These are phyloP conservation scores for Isotomurus palustris DNA, from an alignment of 2,888 invertebrate species.

Conservation along the genomic window DNA sequence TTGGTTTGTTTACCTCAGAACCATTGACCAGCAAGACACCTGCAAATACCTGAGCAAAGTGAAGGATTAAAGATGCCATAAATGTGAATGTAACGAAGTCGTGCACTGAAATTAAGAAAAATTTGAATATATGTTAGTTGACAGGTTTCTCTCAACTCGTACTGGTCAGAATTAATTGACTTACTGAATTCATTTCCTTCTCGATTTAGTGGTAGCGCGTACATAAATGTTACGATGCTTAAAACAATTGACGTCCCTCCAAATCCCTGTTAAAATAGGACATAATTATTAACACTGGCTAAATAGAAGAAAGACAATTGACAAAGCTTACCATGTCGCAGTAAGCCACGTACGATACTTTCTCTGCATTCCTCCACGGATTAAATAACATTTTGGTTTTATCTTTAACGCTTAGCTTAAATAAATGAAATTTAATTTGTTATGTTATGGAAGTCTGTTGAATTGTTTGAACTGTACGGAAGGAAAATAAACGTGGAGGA, in stretches of 20 bases:
- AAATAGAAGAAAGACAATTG: not conserved
- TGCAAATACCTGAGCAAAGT: constrained; percentile 16
- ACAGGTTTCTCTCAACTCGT: not conserved
- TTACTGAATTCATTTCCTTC: constrained; percentile 19
- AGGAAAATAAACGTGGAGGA: too few relatives aligned
- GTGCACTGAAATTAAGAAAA: constrained; percentile 12
- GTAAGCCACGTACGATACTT: not conserved
- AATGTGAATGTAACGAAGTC: constrained; percentile 13
- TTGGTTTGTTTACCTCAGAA: constrained; percentile 12
- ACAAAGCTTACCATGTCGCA: constrained; percentile 5
- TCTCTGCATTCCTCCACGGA: constrained; percentile 3
- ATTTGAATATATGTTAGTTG: not conserved
- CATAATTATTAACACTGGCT: not conserved
- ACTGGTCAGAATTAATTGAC: too few relatives aligned
- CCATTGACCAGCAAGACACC: constrained; percentile 15
- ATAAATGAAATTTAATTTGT: too few relatives aligned
- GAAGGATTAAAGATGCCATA: constrained; percentile 13
- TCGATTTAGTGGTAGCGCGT: constrained; percentile 9
- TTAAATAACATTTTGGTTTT: not conserved
- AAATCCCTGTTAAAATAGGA: constrained; percentile 8
- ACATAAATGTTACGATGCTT: constrained; percentile 15
- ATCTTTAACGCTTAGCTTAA: too few relatives aligned
- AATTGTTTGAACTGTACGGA: too few relatives aligned
- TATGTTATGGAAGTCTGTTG: too few relatives aligned
- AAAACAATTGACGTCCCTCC: constrained; percentile 13